Percentiles rank a stretch among this genome's conserved stretches.
Conservation (phyloP, 2,797 vertebrate species). For the Fundulus diaphanus region DNA sequence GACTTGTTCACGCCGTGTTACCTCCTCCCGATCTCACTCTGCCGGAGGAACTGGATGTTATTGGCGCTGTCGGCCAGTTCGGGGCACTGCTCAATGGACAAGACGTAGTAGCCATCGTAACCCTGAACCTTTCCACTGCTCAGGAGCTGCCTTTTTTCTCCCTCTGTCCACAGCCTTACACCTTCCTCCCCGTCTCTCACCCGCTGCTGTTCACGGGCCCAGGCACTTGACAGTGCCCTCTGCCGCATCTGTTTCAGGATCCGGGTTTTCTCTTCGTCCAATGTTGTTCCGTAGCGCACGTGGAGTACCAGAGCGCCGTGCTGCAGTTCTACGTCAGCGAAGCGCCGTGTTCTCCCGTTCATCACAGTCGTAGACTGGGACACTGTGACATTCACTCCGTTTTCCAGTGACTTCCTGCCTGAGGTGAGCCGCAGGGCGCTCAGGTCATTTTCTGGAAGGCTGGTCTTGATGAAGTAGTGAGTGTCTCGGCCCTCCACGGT, state of each 20-base stretch:
- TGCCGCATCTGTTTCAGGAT: conserved; percentile 95
- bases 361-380: conserved; percentile 97
- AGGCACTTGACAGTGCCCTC: conserved; percentile 91
- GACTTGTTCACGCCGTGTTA: conserved; percentile 85
- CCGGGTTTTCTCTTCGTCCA: conserved; percentile 96
- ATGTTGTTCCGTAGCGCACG: conserved; percentile 94
- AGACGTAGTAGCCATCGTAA: conserved; percentile 97
- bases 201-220: conserved; percentile 96
- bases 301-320: conserved; percentile 92
- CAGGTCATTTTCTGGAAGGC: conserved; percentile 93
- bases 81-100: conserved; percentile 99
- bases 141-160: conserved; percentile 96
- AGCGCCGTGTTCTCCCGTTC: conserved; percentile 94
- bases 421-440: conserved; percentile 92
- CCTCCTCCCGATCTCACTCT: conserved; percentile 99
- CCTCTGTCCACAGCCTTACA: conserved; percentile 95
- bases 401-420: conserved; percentile 93
- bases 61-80: conserved; percentile 98
- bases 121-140: conserved; percentile 97
- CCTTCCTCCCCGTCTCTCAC: conserved; percentile 97
- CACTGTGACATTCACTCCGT: conserved; percentile 95
- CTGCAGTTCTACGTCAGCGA: conserved; percentile 97
- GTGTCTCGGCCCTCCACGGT: conserved; percentile 95
- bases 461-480: conserved; percentile 98
- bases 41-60: conserved; percentile 98